Evolutionary conservation across 2,888 invertebrate genomes (phyloP).

Genomic region (Muschampia plurimacula): DNA sequence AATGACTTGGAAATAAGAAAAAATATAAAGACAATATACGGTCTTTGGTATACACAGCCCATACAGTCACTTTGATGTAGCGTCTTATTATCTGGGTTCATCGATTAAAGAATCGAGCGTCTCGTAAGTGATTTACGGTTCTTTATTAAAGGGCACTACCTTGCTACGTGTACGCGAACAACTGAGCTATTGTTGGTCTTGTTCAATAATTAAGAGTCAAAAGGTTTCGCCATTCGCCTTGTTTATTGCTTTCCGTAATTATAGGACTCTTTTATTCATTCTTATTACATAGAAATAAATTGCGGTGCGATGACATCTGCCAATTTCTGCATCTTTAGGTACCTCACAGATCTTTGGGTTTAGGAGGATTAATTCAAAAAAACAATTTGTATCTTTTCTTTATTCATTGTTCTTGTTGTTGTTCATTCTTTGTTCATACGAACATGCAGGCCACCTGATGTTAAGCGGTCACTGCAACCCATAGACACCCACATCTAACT

Average conservation of each 20-base stretch:
- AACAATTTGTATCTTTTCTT: neutral
- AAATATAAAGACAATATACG: neutral
- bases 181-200: constrained; percentile 59
- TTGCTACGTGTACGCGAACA: constrained; percentile 50
- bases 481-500: no score
- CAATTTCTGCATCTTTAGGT: constrained; percentile 1
- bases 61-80: constrained; percentile 4
- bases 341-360: neutral
- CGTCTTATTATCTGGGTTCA: constrained; percentile 47
- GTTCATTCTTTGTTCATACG: no score
- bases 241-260: constrained; percentile 69
- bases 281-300: constrained; percentile 56
- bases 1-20: neutral
- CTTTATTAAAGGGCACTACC: constrained; percentile 70
- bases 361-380: neutral
- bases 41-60: neutral
- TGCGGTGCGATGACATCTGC: constrained; percentile 57
- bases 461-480: no score
- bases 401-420: no score
- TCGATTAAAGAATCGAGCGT: constrained; percentile 47
- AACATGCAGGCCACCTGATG: no score
- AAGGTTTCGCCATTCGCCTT: constrained; percentile 66
- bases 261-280: constrained; percentile 56
- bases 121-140: constrained; percentile 64
- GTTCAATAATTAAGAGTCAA: constrained; percentile 74